Evolutionary conservation across 2,113 vertebrate genomes (phyloP).

Genomic region (Dicerorhinus sumatrensis): DNA sequence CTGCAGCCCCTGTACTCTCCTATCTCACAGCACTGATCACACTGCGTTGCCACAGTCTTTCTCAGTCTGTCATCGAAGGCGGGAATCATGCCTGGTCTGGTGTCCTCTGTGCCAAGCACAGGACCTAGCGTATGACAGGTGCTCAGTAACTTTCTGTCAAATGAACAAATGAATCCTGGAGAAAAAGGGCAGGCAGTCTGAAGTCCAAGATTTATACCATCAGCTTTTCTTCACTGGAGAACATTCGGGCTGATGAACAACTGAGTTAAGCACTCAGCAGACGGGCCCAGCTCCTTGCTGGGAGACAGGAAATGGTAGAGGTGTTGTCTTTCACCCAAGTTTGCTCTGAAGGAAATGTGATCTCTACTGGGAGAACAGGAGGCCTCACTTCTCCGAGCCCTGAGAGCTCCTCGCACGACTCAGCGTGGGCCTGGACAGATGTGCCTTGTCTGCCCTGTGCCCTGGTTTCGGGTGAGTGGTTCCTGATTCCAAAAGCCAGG

Average conservation of each 20-base stretch:
- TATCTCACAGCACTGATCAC: neutral
- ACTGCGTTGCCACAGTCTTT: neutral
- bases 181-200: neutral
- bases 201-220: neutral
- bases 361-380: neutral
- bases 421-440: constrained; percentile 78
- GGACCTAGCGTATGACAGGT: neutral
- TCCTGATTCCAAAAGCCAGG: constrained; percentile 81
- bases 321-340: constrained; percentile 50
- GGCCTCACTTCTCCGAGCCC: neutral
- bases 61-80: neutral
- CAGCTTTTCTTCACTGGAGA: constrained; percentile 25
- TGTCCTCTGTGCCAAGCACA: neutral
- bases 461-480: constrained; percentile 86
- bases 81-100: neutral
- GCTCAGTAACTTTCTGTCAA: constrained; percentile 23
- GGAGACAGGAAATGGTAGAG: neutral
- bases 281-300: neutral
- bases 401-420: neutral
- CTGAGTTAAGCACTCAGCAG: neutral
- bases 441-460: constrained; percentile 79
- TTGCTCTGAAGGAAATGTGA: constrained; percentile 63
- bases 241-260: neutral
- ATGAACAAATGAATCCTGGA: neutral
- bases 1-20: neutral